Conservation (phyloP, 2,888 invertebrate species). For the Thereva unica region DNA sequence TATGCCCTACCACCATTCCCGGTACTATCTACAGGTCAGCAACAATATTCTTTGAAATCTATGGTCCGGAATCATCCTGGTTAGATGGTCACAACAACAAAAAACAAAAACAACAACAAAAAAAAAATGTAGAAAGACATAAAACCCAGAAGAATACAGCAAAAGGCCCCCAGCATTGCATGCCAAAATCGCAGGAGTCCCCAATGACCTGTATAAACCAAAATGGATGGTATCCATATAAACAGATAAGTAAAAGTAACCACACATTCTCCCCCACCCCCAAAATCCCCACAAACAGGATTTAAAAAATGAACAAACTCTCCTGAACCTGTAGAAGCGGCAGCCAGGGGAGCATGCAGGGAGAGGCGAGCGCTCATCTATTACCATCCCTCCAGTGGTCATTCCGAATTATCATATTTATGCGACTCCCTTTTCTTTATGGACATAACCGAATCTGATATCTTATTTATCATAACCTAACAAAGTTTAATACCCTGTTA, state of each 20-base stretch:
- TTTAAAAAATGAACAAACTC: background rate
- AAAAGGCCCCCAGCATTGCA: slow-evolving; percentile 18
- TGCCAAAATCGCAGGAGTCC: slow-evolving; percentile 16
- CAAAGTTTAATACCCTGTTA: slow-evolving; percentile 41
- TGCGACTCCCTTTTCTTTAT: slow-evolving; percentile 41
- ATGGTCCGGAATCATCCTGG: slow-evolving; percentile 17
- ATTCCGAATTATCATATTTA: slow-evolving; percentile 42
- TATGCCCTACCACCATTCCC: background rate
- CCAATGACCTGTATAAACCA: slow-evolving; percentile 33
- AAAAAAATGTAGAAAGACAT: slow-evolving; percentile 10
- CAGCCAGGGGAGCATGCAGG: background rate
- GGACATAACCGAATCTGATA: slow-evolving; percentile 41
- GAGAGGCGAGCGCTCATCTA: slow-evolving; percentile 12
- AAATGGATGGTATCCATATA: slow-evolving; percentile 38
- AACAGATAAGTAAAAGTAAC: slow-evolving; percentile 41
- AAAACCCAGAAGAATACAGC: slow-evolving; percentile 26
- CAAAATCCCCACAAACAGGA: too few species aligned
- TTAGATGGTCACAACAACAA: too few species aligned
- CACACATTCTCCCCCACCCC: slow-evolving; percentile 8
- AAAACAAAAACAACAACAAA: too few species aligned
- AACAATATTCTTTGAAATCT: slow-evolving; percentile 24
- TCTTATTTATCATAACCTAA: slow-evolving; percentile 43
- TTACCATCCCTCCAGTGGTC: slow-evolving; percentile 35
- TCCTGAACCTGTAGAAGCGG: slow-evolving; percentile 23
- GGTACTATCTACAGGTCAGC: background rate